Evolutionary conservation across 2,888 invertebrate species (phyloP).

Genomic region (Sphinx pinastri): DNA sequence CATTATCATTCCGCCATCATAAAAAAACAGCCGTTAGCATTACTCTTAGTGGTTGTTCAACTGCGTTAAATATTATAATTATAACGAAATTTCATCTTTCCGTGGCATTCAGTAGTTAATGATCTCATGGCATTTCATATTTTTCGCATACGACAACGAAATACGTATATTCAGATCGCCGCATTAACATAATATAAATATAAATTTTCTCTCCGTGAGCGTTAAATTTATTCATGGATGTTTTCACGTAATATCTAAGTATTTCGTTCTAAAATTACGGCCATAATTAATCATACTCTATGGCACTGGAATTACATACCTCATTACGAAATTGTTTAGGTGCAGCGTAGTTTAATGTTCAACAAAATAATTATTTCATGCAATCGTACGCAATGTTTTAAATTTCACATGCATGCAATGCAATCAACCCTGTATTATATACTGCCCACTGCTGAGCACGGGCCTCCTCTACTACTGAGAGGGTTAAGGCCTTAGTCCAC

Average conservation of each 20-base stretch:
- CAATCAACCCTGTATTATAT: no score
- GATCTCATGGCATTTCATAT: conserved; percentile 14
- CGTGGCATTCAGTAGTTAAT: conserved; percentile 11
- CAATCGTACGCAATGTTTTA: no score
- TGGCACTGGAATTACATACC: conserved; percentile 37
- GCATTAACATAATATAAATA: conserved; percentile 43
- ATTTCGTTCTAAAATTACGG: conserved; percentile 34
- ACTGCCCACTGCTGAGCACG: no score
- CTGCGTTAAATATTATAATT: neutral
- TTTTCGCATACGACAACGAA: conserved; percentile 21
- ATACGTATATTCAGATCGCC: conserved; percentile 28
- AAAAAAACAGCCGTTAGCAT: neutral
- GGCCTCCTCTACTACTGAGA: no score
- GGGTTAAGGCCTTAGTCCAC: no score
- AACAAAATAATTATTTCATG: no score
- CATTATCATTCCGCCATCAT: neutral
- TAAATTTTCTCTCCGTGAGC: conserved; percentile 33
- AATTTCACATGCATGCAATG: no score
- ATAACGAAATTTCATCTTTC: conserved; percentile 1
- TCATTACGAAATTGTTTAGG: conserved; percentile 25
- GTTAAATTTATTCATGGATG: conserved; percentile 33
- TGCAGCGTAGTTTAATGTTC: neutral
- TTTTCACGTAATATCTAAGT: conserved; percentile 31
- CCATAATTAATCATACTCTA: conserved; percentile 39
- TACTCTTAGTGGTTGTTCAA: neutral